Conservation (phyloP, 2,888 invertebrate genomes). For the Lapara coniferarum region DNA sequence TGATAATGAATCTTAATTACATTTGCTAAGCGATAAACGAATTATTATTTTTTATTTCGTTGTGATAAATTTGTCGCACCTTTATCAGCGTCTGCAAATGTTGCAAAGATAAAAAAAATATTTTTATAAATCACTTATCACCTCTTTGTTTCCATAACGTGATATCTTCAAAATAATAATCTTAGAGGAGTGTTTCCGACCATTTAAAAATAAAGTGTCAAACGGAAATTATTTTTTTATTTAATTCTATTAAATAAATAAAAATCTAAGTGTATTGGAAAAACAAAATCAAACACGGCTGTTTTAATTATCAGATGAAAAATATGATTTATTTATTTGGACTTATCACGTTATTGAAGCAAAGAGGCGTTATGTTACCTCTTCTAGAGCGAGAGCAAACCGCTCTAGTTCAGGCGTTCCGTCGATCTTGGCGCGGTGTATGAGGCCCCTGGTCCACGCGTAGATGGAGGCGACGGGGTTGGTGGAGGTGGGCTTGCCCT, state of each 20-base stretch:
- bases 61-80: neutral
- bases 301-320: too few species aligned
- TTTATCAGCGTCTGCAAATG: neutral
- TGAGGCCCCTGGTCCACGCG: constrained; percentile 94
- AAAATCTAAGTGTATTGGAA: too few species aligned
- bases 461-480: constrained; percentile 96
- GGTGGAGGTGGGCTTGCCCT: constrained; percentile 93
- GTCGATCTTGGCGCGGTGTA: constrained; percentile 92
- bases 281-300: too few species aligned
- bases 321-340: too few species aligned
- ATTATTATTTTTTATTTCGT: neutral
- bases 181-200: too few species aligned
- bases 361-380: constrained; percentile 58
- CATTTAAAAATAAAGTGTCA: too few species aligned
- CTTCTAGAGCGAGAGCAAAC: constrained; percentile 89
- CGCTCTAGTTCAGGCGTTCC: constrained; percentile 88
- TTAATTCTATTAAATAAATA: too few species aligned
- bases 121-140: too few species aligned
- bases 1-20: constrained; percentile 21
- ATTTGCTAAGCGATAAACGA: constrained; percentile 4
- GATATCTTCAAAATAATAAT: too few species aligned
- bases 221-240: too few species aligned
- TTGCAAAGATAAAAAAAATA: neutral
- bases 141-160: too few species aligned
- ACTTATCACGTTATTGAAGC: too few species aligned